Evolutionary conservation across 2,888 invertebrate genomes (phyloP).

Genomic region (Ophraella communa): DNA sequence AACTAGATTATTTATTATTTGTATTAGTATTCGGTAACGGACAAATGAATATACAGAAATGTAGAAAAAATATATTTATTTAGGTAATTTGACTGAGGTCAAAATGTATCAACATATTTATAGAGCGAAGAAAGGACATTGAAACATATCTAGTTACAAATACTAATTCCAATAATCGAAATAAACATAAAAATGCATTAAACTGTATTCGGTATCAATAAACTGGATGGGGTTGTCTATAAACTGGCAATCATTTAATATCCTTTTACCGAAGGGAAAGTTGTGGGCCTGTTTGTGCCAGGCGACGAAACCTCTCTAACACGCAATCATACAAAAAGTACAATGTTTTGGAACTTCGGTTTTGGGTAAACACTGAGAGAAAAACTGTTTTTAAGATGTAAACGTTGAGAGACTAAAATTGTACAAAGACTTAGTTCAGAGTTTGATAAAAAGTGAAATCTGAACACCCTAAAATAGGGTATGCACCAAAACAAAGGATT

Average conservation of each 20-base stretch:
- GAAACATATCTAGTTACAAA: not conserved
- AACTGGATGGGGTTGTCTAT: conserved; percentile 34
- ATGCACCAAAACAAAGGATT: too few relatives aligned
- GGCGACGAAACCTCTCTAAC: conserved; percentile 43
- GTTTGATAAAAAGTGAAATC: too few relatives aligned
- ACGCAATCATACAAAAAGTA: conserved; percentile 39
- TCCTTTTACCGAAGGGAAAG: conserved; percentile 32
- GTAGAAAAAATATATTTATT: too few relatives aligned
- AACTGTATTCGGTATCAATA: conserved; percentile 36
- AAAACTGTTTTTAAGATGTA: not conserved
- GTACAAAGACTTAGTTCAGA: too few relatives aligned
- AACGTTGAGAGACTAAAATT: too few relatives aligned
- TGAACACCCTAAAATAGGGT: too few relatives aligned
- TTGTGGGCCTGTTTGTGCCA: conserved; percentile 41
- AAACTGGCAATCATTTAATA: conserved; percentile 37
- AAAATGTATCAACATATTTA: too few relatives aligned
- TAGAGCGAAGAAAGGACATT: too few relatives aligned
- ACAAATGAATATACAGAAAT: too few relatives aligned
- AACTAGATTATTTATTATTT: too few relatives aligned
- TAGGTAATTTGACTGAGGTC: too few relatives aligned
- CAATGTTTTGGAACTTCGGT: conserved; percentile 14
- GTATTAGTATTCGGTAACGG: too few relatives aligned
- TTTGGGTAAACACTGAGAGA: not conserved
- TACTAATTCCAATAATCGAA: not conserved
- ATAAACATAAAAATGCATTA: conserved; percentile 8